Evolutionary conservation across 2,888 invertebrate species (phyloP).

Genomic region (Podotricha telesiphe): DNA sequence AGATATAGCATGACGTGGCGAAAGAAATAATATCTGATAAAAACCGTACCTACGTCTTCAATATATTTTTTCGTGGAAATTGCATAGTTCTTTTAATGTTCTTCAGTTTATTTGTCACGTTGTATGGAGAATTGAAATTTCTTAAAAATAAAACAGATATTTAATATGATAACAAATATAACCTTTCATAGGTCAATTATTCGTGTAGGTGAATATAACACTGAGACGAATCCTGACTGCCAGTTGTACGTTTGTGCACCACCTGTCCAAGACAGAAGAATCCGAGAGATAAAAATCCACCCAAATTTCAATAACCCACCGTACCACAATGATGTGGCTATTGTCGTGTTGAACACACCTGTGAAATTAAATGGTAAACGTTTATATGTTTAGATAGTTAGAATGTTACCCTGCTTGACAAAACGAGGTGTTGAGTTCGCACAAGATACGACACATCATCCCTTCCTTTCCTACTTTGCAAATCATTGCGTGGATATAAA

Average conservation of each 20-base stretch:
- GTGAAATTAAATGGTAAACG: slow-evolving; percentile 69
- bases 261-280: slow-evolving; percentile 68
- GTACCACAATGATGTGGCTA: slow-evolving; percentile 84
- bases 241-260: slow-evolving; percentile 67
- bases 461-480: no score
- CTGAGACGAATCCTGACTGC: slow-evolving; percentile 72
- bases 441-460: no score
- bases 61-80: no score
- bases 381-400: background rate
- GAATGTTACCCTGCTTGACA: background rate
- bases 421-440: background rate
- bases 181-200: slow-evolving; percentile 66
- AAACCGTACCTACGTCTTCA: background rate
- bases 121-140: no score
- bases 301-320: slow-evolving; percentile 72
- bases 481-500: no score
- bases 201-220: slow-evolving; percentile 86
- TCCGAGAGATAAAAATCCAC: slow-evolving; percentile 76
- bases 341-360: slow-evolving; percentile 76
- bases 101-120: no score
- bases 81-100: no score
- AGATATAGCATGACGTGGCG: background rate
- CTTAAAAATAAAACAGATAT: background rate
- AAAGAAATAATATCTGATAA: background rate
- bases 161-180: background rate